A percentile compares a stretch with the other conserved stretches of the same genome.
Evolutionary conservation across 1,140 invertebrate genomes (phyloP).

Genomic region (Lasaia peninsularis): DNA sequence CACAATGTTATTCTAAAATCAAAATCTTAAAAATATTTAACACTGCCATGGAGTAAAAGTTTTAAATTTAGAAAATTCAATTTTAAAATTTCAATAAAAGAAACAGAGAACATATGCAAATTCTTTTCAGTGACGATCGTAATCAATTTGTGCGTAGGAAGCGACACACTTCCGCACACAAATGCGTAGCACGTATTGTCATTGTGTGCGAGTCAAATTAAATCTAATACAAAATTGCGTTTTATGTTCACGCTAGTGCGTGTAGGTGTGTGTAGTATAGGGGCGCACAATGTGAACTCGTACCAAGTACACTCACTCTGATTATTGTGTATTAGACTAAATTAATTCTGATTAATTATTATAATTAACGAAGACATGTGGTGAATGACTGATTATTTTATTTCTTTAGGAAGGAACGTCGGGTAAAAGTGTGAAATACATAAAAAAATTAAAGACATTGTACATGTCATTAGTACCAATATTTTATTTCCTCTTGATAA

Average conservation of each 20-base stretch:
- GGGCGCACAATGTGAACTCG: slow-evolving; percentile 61
- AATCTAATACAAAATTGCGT: slow-evolving; percentile 77
- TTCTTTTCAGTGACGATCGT: slow-evolving; percentile 63
- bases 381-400: neutral
- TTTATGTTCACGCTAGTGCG: slow-evolving; percentile 70
- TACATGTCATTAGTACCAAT: too few species aligned
- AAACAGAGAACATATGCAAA: slow-evolving; percentile 52
- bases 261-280: slow-evolving; percentile 51
- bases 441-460: too few species aligned
- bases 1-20: neutral
- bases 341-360: slow-evolving; percentile 14
- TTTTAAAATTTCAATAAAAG: slow-evolving; percentile 22
- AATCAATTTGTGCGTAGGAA: slow-evolving; percentile 75
- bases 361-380: slow-evolving; percentile 1
- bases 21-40: neutral
- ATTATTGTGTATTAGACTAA: slow-evolving; percentile 41
- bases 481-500: too few species aligned
- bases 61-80: slow-evolving; percentile 1
- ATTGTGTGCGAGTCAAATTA: slow-evolving; percentile 65
- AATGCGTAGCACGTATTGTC: slow-evolving; percentile 24
- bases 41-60: slow-evolving; percentile 4
- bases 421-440: too few species aligned
- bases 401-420: too few species aligned
- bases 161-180: slow-evolving; percentile 53
- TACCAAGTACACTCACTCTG: slow-evolving; percentile 53